Evolutionary conservation across 2,113 vertebrate genomes (phyloP).

Genomic region (Protomyctophum bolini): DNA sequence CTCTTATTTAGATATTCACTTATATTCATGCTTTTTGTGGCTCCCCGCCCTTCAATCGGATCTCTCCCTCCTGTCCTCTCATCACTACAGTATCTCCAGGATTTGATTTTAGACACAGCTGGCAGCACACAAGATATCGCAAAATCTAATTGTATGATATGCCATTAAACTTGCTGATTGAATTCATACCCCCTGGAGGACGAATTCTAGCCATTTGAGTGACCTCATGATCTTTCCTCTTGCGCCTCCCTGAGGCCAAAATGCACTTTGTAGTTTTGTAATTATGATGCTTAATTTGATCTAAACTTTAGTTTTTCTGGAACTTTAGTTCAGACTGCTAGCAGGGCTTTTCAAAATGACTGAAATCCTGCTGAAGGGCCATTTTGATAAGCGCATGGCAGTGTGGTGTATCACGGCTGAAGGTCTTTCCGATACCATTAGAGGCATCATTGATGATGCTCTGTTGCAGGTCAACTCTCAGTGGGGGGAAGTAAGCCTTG

Average conservation of each 20-base stretch:
- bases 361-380: not conserved
- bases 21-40: slow-evolving; percentile 42
- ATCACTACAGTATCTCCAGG: slow-evolving; percentile 15
- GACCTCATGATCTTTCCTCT: no score
- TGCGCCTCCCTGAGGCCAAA: no score
- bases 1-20: slow-evolving; percentile 52
- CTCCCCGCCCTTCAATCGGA: not conserved
- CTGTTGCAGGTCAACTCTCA: slow-evolving; percentile 33
- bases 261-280: no score
- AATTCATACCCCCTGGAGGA: no score
- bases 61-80: not conserved
- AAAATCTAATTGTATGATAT: no score
- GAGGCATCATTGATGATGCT: slow-evolving; percentile 39
- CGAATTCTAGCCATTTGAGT: no score
- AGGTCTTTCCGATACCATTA: slow-evolving; percentile 29
- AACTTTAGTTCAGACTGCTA: no score
- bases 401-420: not conserved
- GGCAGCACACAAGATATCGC: no score
- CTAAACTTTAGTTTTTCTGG: no score
- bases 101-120: slow-evolving; percentile 34
- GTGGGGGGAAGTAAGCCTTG: slow-evolving; percentile 53
- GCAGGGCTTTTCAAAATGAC: no score
- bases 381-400: not conserved
- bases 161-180: no score
- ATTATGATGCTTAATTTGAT: no score